Evolutionary conservation across 2,888 invertebrate species (phyloP), one percentile per base, ranked within the genome.

Genomic region (Brachypalpus laphriformis): DNA sequence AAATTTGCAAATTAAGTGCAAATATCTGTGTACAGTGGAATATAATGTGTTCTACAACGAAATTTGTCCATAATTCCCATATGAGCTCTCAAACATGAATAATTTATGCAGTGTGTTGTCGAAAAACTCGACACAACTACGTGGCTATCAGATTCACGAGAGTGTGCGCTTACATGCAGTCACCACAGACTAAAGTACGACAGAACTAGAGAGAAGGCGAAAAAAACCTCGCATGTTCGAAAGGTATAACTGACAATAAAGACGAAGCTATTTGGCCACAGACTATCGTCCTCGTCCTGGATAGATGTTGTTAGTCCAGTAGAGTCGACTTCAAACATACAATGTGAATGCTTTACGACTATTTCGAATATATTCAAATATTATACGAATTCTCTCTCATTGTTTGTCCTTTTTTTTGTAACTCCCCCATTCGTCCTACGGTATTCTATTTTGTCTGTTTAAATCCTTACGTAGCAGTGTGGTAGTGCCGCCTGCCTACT

Each of bases 341-440:
- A 70, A n/a, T n/a, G 31, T 66, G 65, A 77, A 72, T 70, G 54
- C 66, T 82, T 82, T 77, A 72, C 72, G 82, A 77, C 71, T 61
- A 28, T 61, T 66, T 66, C 61, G 77, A 72, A 77, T 77, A 72
- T 82, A 82, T 82, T 77, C 72, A 77, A 82, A 77, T 77, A 77
- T 66, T 66, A 82, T 77, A 66, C 71, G 49, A 45, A 34, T 14
- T 14, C 56, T 59, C 16, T 34, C n/a, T 34, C 18, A 51, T 54
- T 56, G 34, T 66, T 61, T 82, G 47, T 82, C 42, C 37, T 45
- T 16, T 45, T 20, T 42, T 42, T 42, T 5, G 34, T 14, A 20
- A 18, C 47, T 5, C 22, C 5, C 11, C 22, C 47, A 16, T 16
- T 68, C 20, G 70, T 68, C 54, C 68, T 42, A 31, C 11, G 56